A percentile compares a stretch with the other conserved stretches of the same genome.
Conservation (phyloP, 2,797 vertebrate genomes). For the Huso huso region DNA sequence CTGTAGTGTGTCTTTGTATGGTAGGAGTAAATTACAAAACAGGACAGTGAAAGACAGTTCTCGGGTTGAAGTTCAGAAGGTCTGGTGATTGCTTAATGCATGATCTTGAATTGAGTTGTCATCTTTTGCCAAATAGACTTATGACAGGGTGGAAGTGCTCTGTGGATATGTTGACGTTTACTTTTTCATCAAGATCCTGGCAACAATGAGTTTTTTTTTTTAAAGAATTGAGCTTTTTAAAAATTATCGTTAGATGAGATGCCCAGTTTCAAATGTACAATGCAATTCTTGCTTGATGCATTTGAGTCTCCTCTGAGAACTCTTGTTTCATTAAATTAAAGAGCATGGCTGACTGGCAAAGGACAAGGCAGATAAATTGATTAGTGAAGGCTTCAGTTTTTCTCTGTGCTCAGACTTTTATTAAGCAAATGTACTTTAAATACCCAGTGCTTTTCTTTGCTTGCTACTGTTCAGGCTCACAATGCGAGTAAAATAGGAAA, state of each 20-base stretch:
- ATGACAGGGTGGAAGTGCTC: conserved; percentile 2
- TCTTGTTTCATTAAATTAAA: conserved; percentile 95
- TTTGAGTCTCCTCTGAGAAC: conserved; percentile 87
- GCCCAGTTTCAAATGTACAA: conserved; percentile 89
- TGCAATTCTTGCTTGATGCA: conserved; percentile 90
- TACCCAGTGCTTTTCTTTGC: no score
- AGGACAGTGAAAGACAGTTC: no score
- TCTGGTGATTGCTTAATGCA: no score
- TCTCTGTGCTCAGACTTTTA: conserved; percentile 63
- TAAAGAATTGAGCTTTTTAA: conserved; percentile 74
- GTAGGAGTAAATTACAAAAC: no score
- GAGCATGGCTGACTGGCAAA: conserved; percentile 69
- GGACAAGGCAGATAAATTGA: conserved; percentile 82
- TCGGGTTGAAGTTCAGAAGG: no score
- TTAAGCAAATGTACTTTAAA: conserved; percentile 56
- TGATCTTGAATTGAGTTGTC: no score
- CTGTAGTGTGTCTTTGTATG: no score
- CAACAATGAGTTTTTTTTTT: conserved; percentile 77
- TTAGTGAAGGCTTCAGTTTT: conserved; percentile 71
- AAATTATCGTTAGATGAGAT: conserved; percentile 86
- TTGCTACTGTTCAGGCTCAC: no score
- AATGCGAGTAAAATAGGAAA: no score
- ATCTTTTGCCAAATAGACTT: no score
- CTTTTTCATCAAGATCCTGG: conserved; percentile 64
- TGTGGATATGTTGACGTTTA: conserved; percentile 56